Percentiles rank a stretch among this genome's conserved stretches.
Evolutionary conservation across 1,140 invertebrate species (phyloP).

Genomic region (Uloborus diversus): DNA sequence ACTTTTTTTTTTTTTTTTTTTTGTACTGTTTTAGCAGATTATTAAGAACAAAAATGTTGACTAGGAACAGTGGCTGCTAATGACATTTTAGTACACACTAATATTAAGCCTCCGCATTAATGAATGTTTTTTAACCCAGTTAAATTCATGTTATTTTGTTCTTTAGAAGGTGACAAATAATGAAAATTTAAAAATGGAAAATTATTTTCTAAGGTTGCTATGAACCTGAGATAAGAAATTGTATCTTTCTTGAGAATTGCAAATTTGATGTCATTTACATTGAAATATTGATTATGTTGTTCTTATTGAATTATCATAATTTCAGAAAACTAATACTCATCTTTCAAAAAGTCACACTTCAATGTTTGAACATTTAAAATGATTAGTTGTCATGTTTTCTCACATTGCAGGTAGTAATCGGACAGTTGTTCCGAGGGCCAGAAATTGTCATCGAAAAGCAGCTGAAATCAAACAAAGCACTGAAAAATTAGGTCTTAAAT

Average conservation of each 20-base stretch:
- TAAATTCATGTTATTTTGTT: no score
- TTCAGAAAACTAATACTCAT: not conserved
- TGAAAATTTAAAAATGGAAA: no score
- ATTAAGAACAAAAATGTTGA: no score
- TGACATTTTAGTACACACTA: no score
- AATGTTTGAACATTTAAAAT: not conserved
- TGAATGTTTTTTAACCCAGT: no score
- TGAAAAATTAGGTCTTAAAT: not conserved
- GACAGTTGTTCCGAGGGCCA: slow-evolving; percentile 49
- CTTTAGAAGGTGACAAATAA: no score
- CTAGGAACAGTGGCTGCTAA: no score
- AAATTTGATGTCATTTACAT: not conserved
- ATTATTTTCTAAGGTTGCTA: not conserved
- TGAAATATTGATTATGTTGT: not conserved
- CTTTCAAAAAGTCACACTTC: not conserved
- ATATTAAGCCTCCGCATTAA: no score
- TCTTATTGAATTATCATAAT: not conserved
- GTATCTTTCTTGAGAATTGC: no score
- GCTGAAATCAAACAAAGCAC: not conserved
- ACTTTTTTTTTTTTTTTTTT: no score
- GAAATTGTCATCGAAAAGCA: slow-evolving; percentile 56
- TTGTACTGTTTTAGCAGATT: no score
- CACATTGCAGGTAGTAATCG: slow-evolving; percentile 42
- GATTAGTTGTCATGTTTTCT: not conserved
- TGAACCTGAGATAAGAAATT: not conserved